Evolutionary conservation across 2,113 vertebrate genomes (phyloP).

Genomic region (Parotia lawesii): DNA sequence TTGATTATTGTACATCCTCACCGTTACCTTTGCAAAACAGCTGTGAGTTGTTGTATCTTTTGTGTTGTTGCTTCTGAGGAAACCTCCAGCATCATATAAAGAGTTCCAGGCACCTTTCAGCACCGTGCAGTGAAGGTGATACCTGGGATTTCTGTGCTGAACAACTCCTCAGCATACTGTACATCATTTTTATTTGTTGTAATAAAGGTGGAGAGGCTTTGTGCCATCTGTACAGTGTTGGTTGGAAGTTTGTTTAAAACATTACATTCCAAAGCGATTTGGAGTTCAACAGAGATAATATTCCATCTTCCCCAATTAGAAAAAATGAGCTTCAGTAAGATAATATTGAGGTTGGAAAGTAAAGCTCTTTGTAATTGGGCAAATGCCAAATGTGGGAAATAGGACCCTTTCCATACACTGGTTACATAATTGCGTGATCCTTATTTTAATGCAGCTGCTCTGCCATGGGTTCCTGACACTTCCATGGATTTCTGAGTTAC

Average conservation of each 20-base stretch:
- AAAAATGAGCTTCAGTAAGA: background rate
- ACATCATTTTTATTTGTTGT: background rate
- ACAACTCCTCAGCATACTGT: background rate
- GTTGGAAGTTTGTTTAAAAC: constrained; percentile 1
- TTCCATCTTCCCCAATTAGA: background rate
- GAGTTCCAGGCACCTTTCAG: background rate
- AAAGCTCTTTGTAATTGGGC: background rate
- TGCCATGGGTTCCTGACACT: background rate
- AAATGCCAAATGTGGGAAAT: background rate
- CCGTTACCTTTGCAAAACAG: background rate
- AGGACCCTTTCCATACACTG: background rate
- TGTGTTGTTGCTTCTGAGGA: background rate
- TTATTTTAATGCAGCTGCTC: background rate
- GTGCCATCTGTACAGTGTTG: background rate
- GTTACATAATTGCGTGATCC: rapidly evolving
- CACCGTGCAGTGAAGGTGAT: background rate
- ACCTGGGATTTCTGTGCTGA: background rate
- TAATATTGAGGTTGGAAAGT: background rate
- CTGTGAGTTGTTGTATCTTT: background rate
- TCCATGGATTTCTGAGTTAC: background rate
- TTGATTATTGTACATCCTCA: background rate
- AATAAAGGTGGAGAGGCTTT: background rate
- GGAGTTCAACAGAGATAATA: background rate
- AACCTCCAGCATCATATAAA: background rate
- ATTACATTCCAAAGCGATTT: background rate